Evolutionary conservation across 2,888 invertebrate genomes (phyloP), one percentile per base, ranked within the genome.

Genomic region (Pocota personata): DNA sequence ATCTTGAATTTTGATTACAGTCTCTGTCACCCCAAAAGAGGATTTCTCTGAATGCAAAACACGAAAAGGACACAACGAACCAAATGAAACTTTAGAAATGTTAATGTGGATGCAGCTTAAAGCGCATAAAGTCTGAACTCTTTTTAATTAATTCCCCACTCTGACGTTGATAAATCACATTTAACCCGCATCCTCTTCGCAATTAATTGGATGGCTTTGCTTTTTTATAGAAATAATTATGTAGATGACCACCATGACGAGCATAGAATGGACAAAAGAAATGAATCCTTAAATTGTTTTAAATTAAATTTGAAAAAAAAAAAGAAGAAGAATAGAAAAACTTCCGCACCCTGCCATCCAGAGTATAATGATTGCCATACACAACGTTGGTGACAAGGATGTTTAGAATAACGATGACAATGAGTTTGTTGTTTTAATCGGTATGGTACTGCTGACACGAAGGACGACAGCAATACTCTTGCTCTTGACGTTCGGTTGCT

Each of bases 101-200:
- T 32, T 69, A 48, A 58, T 66, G 66, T 30, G 35, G 46, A 40
- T 52, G 58, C 66, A 72, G 72, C 72, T 78, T 72, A 77, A 60
- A 78, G 46, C 62, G 69, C 69, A 66, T 64, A 24, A 75, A 73
- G 10, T 46, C 52, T 30, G 16, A 77, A 72, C 30, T 52, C 50
- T 46, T 27, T 60, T 46, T 66, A n/a, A 14, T 66, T 30, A 55
- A 69, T 55, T n/a, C 64, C 21, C 40, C 27, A 8, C 21, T 12
- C 16, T 67, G 84, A 80, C 84, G 50, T 79, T 80, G 75, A 80
- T 71, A 71, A 80, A 84, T 84, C 58, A 58, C 75, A 62, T 69
- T 50, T 24, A 57, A 30, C 57, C 66, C 69, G 55, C 43, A 62
- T 48, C 40, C 30, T 48, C 21, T 64, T 50, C 16, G 57, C 64